Evolutionary conservation across 2,797 vertebrate genomes (phyloP), one percentile per base, ranked within the genome.

Genomic region (Champsocephalus esox): DNA sequence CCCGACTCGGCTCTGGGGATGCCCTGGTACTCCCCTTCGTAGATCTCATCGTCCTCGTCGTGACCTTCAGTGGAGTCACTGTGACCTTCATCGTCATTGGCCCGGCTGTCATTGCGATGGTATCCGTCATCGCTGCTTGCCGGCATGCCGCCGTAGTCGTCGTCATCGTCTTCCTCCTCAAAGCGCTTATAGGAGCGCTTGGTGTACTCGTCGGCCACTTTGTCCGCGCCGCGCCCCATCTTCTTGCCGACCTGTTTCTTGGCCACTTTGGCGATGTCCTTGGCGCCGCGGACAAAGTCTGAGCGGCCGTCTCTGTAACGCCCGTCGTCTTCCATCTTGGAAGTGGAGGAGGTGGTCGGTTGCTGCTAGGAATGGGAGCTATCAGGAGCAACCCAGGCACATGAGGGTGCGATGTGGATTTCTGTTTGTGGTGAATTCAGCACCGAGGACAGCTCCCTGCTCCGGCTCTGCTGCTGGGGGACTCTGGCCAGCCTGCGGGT

Each of bases 31-130:
- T 99, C 98, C 4, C 98, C 98, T 72, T 99, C 98, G 0, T 99
- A 99, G 92, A 99, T 99, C 88, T 99, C 98, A 0, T 99, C 98
- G 0, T 99, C 98, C 78, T 99, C 98, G 0, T 99, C 98, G 0
- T 99, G 98, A 2, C 98, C 98, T 52, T 99, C 98, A 0, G 98
- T 99, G 85, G 97, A 98, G 0, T 99, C 98, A 0, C 98, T 99
- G 86, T 98, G 98, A 1, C 95, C 98, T 10, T 98, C 98, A 0
- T 97, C 96, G 0, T 97, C 97, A 0, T 95, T 94, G 56, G 95
- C 94, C 0, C 93, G 91, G 75, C 96, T 97, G 56, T 96, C 96
- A 0, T 96, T 94, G 90, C 94, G 94, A 75, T 95, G 93, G 77
- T 95, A 95, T 76, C 94, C 93, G 1, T 81, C 93, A 0, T 94